Evolutionary conservation across 2,113 vertebrate species (phyloP).

Genomic region (Microcebus ravelobensis): DNA sequence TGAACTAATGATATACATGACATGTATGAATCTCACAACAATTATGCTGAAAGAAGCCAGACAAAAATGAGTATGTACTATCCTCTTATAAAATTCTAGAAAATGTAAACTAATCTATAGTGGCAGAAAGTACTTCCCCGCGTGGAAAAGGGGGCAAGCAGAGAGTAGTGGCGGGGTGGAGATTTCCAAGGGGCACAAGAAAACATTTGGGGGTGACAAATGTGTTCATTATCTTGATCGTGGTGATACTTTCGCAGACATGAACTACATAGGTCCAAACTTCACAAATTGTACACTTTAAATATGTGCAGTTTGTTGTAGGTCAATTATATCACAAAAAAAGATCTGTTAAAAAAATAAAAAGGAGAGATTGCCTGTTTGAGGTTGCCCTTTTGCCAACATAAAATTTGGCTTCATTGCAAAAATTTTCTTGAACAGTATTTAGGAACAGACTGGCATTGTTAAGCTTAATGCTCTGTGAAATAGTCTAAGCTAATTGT

Average conservation of each 20-base stretch:
- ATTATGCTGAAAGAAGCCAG: constrained; percentile 16
- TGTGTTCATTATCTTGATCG: background rate
- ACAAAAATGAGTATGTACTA: background rate
- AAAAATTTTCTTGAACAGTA: constrained; percentile 68
- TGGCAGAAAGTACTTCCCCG: background rate
- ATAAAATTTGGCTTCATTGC: constrained; percentile 65
- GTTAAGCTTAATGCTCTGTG: constrained; percentile 79
- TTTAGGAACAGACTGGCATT: constrained; percentile 70
- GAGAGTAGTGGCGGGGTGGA: background rate
- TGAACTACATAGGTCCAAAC: background rate
- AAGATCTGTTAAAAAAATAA: constrained; percentile 33
- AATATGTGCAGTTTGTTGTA: constrained; percentile 36
- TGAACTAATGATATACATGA: background rate
- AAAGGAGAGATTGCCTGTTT: constrained; percentile 30
- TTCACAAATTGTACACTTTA: background rate
- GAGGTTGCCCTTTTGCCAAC: constrained; percentile 53
- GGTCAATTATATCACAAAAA: constrained; percentile 23
- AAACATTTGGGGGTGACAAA: background rate
- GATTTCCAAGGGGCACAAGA: background rate
- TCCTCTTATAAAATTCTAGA: constrained; percentile 31
- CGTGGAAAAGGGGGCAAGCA: background rate
- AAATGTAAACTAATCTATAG: background rate
- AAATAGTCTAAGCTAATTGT: constrained; percentile 77
- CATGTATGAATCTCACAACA: background rate
- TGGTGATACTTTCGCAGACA: background rate